Evolutionary conservation across 2,113 vertebrate genomes (phyloP).

Genomic region (Xenus cinereus): DNA sequence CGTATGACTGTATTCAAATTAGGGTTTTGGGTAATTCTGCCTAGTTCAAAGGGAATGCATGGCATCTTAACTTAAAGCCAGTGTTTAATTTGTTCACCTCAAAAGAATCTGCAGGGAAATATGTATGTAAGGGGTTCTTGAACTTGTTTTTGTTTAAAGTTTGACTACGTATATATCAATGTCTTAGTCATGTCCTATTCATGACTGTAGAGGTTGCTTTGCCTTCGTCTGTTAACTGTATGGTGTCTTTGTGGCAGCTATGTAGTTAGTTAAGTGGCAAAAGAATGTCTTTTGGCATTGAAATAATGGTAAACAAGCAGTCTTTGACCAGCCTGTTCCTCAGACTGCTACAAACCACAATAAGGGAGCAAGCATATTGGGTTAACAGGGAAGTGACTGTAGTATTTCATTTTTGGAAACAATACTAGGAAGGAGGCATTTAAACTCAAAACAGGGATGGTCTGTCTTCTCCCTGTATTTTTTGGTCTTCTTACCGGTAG

Average conservation of each 20-base stretch:
- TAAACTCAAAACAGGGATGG: conserved; percentile 18
- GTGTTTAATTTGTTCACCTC: background rate
- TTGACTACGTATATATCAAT: background rate
- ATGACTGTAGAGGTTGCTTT: background rate
- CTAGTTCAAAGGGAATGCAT: background rate
- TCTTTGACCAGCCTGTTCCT: background rate
- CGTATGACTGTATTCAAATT: background rate
- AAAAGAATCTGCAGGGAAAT: background rate
- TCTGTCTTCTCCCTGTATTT: background rate
- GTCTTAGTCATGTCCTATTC: background rate
- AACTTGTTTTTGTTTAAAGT: background rate
- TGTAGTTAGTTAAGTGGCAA: background rate
- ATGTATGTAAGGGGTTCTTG: background rate
- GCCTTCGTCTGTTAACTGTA: background rate
- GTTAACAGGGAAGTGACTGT: conserved; percentile 20
- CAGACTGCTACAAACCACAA: background rate
- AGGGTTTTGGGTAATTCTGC: background rate
- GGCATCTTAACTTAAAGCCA: background rate
- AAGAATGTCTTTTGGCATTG: background rate
- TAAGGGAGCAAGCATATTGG: background rate
- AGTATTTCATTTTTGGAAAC: conserved; percentile 32
- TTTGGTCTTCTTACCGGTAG: background rate
- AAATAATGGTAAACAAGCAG: background rate
- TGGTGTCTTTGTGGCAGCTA: background rate
- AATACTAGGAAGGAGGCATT: conserved; percentile 55